phyloP scores from a whole-genome alignment of 1,140 invertebrate species.

The Camponotus pennsylvanicus region DNA sequence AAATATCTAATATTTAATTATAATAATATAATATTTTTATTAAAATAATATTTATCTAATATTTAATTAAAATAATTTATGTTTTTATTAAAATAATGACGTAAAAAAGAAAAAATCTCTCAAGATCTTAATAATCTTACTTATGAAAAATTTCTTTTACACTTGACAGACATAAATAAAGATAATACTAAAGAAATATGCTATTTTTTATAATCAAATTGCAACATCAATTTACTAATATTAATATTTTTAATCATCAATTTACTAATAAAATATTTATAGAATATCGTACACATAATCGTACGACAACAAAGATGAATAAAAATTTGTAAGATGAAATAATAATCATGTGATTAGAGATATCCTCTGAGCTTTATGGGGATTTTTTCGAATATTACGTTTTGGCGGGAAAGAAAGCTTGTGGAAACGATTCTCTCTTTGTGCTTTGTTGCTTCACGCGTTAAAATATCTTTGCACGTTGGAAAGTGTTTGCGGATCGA shows the following conservation, averaged over 20 bases:
- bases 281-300: too few species aligned
- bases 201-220: background rate
- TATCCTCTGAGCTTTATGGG: background rate
- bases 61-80: too few species aligned
- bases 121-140: background rate
- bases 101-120: background rate
- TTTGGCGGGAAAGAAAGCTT: conserved; percentile 3
- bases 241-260: background rate
- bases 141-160: background rate
- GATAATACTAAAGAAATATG: background rate
- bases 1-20: too few species aligned
- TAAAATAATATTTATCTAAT: too few species aligned
- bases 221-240: background rate
- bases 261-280: background rate
- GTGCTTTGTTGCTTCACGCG: conserved; percentile 68
- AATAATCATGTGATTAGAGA: background rate
- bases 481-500: conserved; percentile 69
- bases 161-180: background rate
- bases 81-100: background rate
- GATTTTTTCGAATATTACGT: conserved; percentile 18
- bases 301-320: background rate
- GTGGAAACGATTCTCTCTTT: conserved; percentile 16
- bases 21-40: too few species aligned
- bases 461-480: conserved; percentile 73
- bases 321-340: background rate